Percentiles rank a stretch among this genome's conserved stretches.
These are phyloP conservation scores for Tetrax tetrax DNA, from an alignment of 2,113 vertebrate genomes.

Conservation along the genomic window DNA sequence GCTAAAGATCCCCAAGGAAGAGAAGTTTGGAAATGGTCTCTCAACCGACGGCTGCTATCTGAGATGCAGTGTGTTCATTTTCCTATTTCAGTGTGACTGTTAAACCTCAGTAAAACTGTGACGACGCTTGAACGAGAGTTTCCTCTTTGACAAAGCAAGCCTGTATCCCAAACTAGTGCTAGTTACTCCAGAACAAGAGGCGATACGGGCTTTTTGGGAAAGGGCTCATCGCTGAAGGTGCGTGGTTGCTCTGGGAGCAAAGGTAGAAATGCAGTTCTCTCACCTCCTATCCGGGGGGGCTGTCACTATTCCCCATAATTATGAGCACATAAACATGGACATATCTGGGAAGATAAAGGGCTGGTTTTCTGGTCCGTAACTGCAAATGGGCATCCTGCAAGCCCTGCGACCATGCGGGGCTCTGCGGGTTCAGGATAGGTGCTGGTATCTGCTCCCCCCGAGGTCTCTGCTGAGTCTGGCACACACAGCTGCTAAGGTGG, in stretches of 20 bases:
- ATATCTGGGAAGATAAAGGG: background rate
- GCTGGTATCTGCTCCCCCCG: background rate
- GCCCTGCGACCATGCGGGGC: rapidly evolving
- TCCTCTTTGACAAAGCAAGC: background rate
- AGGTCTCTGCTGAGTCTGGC: background rate
- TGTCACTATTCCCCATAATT: background rate
- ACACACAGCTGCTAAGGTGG: background rate
- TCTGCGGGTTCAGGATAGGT: background rate
- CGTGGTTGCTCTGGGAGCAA: background rate
- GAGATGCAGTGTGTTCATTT: background rate
- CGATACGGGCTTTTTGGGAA: rapidly evolving
- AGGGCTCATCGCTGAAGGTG: background rate
- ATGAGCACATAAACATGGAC: background rate
- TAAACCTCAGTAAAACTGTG: background rate
- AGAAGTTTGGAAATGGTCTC: background rate
- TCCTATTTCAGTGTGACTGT: background rate
- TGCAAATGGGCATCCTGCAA: background rate
- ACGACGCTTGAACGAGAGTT: background rate
- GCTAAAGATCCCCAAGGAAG: background rate
- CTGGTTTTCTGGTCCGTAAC: background rate
- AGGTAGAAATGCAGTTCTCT: background rate
- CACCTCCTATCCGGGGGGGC: background rate
- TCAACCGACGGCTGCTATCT: background rate
- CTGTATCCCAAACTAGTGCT: background rate
- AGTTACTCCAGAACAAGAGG: background rate